Conservation (phyloP, 1,140 invertebrate species). For the Saxidomus purpurata region DNA sequence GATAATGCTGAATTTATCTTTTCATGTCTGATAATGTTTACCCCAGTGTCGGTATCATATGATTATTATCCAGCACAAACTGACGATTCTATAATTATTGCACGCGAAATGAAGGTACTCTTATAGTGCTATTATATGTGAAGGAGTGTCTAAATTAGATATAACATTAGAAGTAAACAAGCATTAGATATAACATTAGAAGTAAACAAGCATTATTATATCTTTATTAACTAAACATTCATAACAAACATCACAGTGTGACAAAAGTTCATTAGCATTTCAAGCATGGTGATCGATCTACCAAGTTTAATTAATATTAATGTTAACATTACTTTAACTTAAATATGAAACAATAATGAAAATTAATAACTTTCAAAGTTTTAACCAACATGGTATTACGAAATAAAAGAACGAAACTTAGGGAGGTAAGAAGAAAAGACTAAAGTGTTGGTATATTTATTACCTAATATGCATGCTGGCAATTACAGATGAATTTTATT, state of each 20-base stretch:
- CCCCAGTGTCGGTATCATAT: slow-evolving; percentile 22
- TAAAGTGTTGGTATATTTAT: no score
- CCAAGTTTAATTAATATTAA: no score
- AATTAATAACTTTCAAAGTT: not conserved
- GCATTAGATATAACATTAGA: not conserved
- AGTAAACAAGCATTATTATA: no score
- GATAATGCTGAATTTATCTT: slow-evolving; percentile 26
- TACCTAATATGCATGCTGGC: no score
- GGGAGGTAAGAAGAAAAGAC: not conserved
- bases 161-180: slow-evolving; percentile 15
- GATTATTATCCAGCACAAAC: not conserved
- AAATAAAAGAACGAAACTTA: not conserved
- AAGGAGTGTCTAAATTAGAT: not conserved
- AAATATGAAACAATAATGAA: no score
- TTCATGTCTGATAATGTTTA: slow-evolving; percentile 4
- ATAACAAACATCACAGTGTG: no score
- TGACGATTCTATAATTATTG: not conserved
- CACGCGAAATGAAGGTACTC: slow-evolving; percentile 34
- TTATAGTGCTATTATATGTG: not conserved
- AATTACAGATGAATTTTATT: no score
- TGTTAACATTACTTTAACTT: no score
- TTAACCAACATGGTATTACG: not conserved
- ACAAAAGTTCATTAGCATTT: no score
- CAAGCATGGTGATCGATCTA: no score
- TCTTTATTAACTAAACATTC: no score